phyloP scores from a whole-genome alignment of 2,888 invertebrate genomes.

The Thysanoteuthis rhombus region DNA sequence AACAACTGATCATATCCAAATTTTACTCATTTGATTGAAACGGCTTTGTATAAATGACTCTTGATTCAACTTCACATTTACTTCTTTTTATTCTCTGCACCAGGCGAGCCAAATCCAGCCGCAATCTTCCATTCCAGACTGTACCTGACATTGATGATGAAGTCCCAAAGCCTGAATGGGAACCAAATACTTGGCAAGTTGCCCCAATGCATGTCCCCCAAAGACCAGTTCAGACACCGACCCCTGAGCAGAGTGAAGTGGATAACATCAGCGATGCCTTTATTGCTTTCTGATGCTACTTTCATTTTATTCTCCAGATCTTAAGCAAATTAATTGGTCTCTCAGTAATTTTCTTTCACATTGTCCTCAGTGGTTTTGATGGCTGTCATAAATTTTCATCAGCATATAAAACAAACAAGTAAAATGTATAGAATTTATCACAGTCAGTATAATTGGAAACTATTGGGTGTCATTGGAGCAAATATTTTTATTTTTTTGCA shows the following conservation, averaged over 20 bases:
- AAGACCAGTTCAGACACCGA: neutral
- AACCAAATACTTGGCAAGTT: neutral
- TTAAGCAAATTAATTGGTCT: neutral
- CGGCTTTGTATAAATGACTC: too few species aligned
- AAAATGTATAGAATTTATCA: neutral
- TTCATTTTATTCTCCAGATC: neutral
- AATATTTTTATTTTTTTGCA: neutral
- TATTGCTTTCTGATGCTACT: neutral
- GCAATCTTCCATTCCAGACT: conserved; percentile 54
- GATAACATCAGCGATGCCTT: conserved; percentile 12
- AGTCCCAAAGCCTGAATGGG: neutral
- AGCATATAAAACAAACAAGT: neutral
- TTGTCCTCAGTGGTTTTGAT: neutral
- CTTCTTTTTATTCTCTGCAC: conserved; percentile 31
- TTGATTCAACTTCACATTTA: too few species aligned
- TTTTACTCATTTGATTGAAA: neutral
- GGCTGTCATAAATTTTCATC: conserved; percentile 12
- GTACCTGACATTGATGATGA: conserved; percentile 58
- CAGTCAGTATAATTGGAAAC: neutral
- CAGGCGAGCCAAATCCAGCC: conserved; percentile 55
- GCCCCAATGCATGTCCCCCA: neutral
- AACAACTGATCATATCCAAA: too few species aligned
- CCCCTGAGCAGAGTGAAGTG: neutral
- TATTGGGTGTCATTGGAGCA: neutral
- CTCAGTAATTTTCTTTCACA: neutral